Evolutionary conservation across 2,888 invertebrate species (phyloP), one percentile per base, ranked within the genome.

Genomic region (Pammene aurita): DNA sequence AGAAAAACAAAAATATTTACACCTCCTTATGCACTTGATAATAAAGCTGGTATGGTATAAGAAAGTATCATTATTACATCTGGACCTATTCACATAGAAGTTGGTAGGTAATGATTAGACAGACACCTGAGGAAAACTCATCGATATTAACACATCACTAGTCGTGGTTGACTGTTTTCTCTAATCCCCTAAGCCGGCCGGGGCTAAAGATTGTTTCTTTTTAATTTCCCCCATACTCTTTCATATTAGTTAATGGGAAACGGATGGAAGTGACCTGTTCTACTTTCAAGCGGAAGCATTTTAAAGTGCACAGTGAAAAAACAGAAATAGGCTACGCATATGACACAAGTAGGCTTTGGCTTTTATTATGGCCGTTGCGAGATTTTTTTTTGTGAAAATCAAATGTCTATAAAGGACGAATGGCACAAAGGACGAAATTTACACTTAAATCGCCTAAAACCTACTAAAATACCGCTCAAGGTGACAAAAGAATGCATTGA

Each of bases 121-220:
- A 26, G 26, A 26, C 4, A 48, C 4, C 16, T 26, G 11, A 26
- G 5, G 26, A 18, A 26, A 50, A 26, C 11, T 9, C 18, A 61
- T 62, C 67, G 67, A 61, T 34, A 62, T 7, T 2, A 5, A 0
- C 41, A 0, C 55, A 6, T 26, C 54, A 9, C 63, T 55, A 48
- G 41, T 52, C 70, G 44, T 56, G 81, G 50, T 63, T 38, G 50
- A 70, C 70, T 83, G 74, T 81, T 81, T 80, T 80, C 81, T 81
- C 77, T 87, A 87, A 87, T 85, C 86, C 81, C 67, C 77, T 83
- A 84, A 84, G 84, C 82, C 73, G 71, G 50, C 54, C 66, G 73
- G 75, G 75, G 76, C 77, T 72, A 57, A 73, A 78, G 72, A 72
- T 73, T 72, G 79, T 78, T 79, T 77, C 74, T 78, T 80, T 77